These are phyloP conservation scores for Sarcophaga rosellei DNA, from an alignment of 2,888 invertebrate genomes.

Conservation along the genomic window DNA sequence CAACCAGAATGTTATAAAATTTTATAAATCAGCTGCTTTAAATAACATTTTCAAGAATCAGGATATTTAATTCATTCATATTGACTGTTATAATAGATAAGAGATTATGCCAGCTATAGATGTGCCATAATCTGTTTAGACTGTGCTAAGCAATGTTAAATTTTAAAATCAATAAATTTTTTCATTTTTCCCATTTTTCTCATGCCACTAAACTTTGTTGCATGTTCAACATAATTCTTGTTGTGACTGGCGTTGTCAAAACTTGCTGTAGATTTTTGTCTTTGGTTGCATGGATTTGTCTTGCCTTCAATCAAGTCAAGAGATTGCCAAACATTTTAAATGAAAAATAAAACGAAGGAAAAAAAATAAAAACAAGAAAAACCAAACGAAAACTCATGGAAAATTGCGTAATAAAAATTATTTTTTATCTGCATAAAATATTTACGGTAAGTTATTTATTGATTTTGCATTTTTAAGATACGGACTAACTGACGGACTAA, in stretches of 20 bases:
- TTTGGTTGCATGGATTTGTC: not conserved
- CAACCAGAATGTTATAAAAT: too few relatives aligned
- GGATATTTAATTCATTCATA: too few relatives aligned
- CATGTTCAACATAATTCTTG: not conserved
- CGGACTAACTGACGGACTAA: not conserved
- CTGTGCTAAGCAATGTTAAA: too few relatives aligned
- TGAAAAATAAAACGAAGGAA: not conserved
- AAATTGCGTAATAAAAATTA: slow-evolving; percentile 62
- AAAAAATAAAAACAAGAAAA: not conserved
- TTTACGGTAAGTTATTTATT: slow-evolving; percentile 66
- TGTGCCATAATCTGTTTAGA: too few relatives aligned
- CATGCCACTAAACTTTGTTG: not conserved
- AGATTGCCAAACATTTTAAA: slow-evolving; percentile 25
- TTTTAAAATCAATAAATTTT: too few relatives aligned
- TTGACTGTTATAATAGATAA: too few relatives aligned
- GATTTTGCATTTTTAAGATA: slow-evolving; percentile 61
- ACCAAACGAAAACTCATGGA: not conserved
- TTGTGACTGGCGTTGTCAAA: not conserved
- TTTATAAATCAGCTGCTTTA: too few relatives aligned
- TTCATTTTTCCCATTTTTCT: too few relatives aligned
- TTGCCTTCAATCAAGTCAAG: slow-evolving; percentile 49
- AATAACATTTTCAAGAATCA: too few relatives aligned
- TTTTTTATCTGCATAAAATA: slow-evolving; percentile 61
- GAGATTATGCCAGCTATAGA: too few relatives aligned
- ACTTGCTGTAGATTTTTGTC: not conserved